Conservation (phyloP, 2,888 invertebrate species). For the Polylopha cassiicola region DNA sequence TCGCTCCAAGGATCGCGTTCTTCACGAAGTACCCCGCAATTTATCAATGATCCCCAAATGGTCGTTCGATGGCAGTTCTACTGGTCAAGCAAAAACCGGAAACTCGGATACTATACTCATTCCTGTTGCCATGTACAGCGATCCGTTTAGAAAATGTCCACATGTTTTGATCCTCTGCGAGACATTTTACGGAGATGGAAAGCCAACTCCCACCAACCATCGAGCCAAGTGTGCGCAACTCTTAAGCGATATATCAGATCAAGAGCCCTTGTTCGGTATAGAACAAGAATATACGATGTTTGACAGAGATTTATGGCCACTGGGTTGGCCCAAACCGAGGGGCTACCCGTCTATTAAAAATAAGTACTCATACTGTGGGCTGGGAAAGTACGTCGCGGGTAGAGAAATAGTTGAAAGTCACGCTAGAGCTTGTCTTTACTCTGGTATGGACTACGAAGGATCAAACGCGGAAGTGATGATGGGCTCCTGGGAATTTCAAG, state of each 20-base stretch:
- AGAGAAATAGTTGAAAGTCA: constrained; percentile 97
- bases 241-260: constrained; percentile 69
- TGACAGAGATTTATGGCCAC: constrained; percentile 88
- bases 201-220: constrained; percentile 85
- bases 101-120: constrained; percentile 92
- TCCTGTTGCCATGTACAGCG: constrained; percentile 92
- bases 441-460: constrained; percentile 93
- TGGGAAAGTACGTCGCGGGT: constrained; percentile 94
- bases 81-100: constrained; percentile 87
- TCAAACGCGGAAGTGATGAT: constrained; percentile 99
- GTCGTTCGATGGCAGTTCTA: constrained; percentile 97
- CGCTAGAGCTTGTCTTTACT: constrained; percentile 87
- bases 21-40: constrained; percentile 77
- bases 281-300: constrained; percentile 94
- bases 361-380: constrained; percentile 91
- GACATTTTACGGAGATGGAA: constrained; percentile 84
- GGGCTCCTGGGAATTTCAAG: constrained; percentile 93
- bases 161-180: constrained; percentile 94
- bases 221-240: constrained; percentile 81
- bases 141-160: constrained; percentile 92
- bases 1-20: constrained; percentile 81
- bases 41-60: constrained; percentile 82
- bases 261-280: constrained; percentile 93
- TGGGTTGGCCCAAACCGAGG: constrained; percentile 95
- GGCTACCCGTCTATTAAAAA: constrained; percentile 90